Evolutionary conservation across 2,113 vertebrate genomes (phyloP).

Genomic region (Carettochelys insculpta): DNA sequence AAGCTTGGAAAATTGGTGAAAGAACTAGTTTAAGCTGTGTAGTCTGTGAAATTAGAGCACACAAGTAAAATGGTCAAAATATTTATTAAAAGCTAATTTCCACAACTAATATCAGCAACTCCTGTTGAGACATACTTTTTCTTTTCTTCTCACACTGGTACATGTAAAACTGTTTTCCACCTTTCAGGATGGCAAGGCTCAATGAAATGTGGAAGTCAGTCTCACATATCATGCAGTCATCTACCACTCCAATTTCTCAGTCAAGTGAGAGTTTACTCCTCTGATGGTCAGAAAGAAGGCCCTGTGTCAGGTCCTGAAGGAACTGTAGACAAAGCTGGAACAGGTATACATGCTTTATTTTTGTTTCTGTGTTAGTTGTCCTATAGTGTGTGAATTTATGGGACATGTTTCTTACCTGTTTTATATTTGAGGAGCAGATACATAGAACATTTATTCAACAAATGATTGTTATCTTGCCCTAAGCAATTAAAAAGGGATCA

Average conservation of each 20-base stretch:
- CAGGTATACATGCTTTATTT: constrained; percentile 56
- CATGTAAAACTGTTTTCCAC: background rate
- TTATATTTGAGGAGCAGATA: background rate
- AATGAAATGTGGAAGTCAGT: constrained; percentile 72
- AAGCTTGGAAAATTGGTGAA: background rate
- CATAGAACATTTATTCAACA: background rate
- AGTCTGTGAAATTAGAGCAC: background rate
- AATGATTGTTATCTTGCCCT: background rate
- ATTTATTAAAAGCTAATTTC: background rate
- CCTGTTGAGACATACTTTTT: background rate
- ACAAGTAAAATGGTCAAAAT: background rate
- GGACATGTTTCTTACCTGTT: background rate
- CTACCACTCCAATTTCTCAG: constrained; percentile 72
- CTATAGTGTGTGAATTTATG: background rate
- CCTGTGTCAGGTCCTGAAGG: constrained; percentile 51
- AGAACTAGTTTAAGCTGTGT: background rate
- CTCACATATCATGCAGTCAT: constrained; percentile 72
- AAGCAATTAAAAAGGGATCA: background rate
- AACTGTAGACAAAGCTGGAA: constrained; percentile 28
- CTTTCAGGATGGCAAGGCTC: constrained; percentile 82
- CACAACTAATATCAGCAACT: background rate
- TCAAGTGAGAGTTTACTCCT: constrained; percentile 86
- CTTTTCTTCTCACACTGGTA: background rate
- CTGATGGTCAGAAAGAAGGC: constrained; percentile 77
- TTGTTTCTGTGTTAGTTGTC: background rate